phyloP scores from a whole-genome alignment of 2,888 invertebrate genomes.

The Cheilosia urbana region DNA sequence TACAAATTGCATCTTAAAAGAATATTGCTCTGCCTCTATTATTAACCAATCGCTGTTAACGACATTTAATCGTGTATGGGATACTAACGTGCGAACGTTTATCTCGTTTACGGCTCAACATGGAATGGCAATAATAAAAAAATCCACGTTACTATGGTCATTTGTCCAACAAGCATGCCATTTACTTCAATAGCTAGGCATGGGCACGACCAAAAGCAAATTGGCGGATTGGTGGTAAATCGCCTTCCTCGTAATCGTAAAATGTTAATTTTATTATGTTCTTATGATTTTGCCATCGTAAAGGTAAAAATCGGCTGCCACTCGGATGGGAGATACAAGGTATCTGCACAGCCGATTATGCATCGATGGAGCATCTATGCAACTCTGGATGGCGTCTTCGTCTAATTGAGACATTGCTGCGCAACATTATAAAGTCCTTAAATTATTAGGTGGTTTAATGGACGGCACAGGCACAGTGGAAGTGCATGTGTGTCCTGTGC shows the following conservation, averaged over 20 bases:
- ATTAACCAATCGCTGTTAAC: slow-evolving; percentile 45
- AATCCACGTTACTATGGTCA: slow-evolving; percentile 13
- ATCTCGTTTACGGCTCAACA: slow-evolving; percentile 1
- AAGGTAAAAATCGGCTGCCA: slow-evolving; percentile 38
- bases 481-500: background rate
- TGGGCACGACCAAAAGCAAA: slow-evolving; percentile 52
- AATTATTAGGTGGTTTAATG: slow-evolving; percentile 50
- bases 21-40: slow-evolving; percentile 42
- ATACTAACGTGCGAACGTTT: slow-evolving; percentile 54
- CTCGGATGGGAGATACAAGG: slow-evolving; percentile 10
- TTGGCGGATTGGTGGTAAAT: slow-evolving; percentile 64
- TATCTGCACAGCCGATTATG: background rate
- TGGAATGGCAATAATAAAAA: slow-evolving; percentile 15
- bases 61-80: slow-evolving; percentile 34
- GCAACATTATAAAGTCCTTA: slow-evolving; percentile 69
- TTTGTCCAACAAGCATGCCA: slow-evolving; percentile 38
- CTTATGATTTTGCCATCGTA: slow-evolving; percentile 70
- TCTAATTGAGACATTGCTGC: slow-evolving; percentile 69
- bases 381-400: slow-evolving; percentile 21
- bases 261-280: slow-evolving; percentile 73
- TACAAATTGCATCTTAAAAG: slow-evolving; percentile 51
- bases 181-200: slow-evolving; percentile 22
- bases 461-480: background rate
- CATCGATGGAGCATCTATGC: slow-evolving; percentile 13
- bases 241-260: slow-evolving; percentile 64